Percentiles rank a stretch among this genome's conserved stretches.
phyloP scores from a whole-genome alignment of 2,888 invertebrate species.

The Cataglyphis cursor region DNA sequence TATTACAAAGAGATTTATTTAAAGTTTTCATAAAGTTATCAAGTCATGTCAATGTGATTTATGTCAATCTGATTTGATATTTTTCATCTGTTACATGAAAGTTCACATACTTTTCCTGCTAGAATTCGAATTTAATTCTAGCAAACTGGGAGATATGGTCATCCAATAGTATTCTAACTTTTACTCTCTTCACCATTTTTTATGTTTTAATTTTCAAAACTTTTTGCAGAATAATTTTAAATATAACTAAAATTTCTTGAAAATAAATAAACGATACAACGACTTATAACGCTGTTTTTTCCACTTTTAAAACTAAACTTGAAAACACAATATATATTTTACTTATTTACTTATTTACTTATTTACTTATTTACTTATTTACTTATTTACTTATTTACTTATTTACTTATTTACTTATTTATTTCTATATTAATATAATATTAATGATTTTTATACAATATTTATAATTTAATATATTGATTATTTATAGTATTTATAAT shows the following conservation, averaged over 20 bases:
- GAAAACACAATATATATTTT: neutral
- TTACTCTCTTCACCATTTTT: slow-evolving; percentile 12
- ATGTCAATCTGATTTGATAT: neutral
- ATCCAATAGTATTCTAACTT: slow-evolving; percentile 40
- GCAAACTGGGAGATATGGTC: slow-evolving; percentile 8
- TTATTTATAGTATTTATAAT: neutral
- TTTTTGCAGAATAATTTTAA: slow-evolving; percentile 9
- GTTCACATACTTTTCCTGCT: neutral
- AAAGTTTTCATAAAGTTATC: neutral
- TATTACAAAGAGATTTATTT: neutral
- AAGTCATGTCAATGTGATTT: neutral
- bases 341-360: neutral
- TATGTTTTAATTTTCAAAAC: slow-evolving; percentile 10
- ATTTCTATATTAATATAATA: neutral
- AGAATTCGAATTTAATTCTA: slow-evolving; percentile 19
- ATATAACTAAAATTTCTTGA: neutral
- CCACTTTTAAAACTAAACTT: neutral
- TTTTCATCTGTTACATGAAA: slow-evolving; percentile 1
- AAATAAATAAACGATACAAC: neutral
- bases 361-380: neutral
- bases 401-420: neutral
- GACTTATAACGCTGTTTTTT: neutral
- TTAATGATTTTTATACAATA: neutral
- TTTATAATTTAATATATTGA: neutral
- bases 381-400: neutral